Evolutionary conservation across 2,797 vertebrate species (phyloP), one percentile per base, ranked within the genome.

Genomic region (Tragopan temminckii): DNA sequence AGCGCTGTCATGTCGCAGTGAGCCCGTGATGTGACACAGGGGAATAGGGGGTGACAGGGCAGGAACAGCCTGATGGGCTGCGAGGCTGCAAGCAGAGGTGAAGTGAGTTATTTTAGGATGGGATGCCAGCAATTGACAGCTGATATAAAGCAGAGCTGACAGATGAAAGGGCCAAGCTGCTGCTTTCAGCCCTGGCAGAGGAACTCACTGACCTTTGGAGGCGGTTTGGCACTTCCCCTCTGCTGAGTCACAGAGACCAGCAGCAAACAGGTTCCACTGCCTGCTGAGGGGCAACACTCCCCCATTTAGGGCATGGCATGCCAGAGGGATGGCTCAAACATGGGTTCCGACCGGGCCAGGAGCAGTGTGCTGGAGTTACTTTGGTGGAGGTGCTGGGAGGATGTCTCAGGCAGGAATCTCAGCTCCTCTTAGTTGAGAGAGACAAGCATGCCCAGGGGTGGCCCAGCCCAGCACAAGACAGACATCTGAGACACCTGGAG

Each of bases 91-190:
- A 90, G 18, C 75, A 70, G 92, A 90, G 93, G 68, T 62, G 59
- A 67, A 90, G 33, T 5, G 64, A 87, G 90, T 69, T 96, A 96
- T 96, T 96, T 94, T 77, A 14, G 92, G 92, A 79, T 15, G 42
- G 78, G 75, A 87, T 88, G 93, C 92, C 93, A 96, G 80, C 64
- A 53, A 42, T 2, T 94, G 69, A 53, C 29, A 18, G 61, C 31
- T 70, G 84, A 95, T 57, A 21, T 7, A 92, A 93, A 95, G 2
- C 71, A 67, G 57, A 74, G 3, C 64, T 96, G 96, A 82, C 96
- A 95, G 88, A 77, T 45, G 48, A 92, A 89, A 90, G 95, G 81
- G 57, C 86, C 86, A 85, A 92, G 86, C 86, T 93, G 92, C 95
- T 82, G 86, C 70, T 88, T 72, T 29, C 92, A 90, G 88, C 80